A percentile compares a stretch with the other conserved stretches of the same genome.
Evolutionary conservation across 92 coral and sea anemone genomes (phyloP).

Genomic region (Heteractis magnifica): DNA sequence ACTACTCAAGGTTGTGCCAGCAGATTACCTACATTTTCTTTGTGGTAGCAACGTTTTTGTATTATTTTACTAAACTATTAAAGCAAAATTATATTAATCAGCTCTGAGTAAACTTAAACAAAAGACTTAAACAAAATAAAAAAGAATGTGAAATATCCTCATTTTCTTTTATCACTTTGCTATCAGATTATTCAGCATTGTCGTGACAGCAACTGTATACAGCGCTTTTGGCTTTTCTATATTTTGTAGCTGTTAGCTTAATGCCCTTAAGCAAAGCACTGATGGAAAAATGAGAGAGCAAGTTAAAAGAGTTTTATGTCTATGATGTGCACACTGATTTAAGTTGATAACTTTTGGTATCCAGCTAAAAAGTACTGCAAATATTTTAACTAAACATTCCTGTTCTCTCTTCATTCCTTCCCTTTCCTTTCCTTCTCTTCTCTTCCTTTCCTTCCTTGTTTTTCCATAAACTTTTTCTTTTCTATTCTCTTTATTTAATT

Average conservation of each 20-base stretch:
- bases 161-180: background rate
- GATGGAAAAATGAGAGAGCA: background rate
- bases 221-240: background rate
- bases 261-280: background rate
- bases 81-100: no score
- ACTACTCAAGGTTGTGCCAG: no score
- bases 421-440: background rate
- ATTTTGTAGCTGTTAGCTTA: background rate
- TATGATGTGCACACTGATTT: background rate
- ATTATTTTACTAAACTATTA: no score
- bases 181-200: background rate
- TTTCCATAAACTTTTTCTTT: background rate
- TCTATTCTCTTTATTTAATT: slow-evolving; percentile 1
- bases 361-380: background rate
- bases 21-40: no score
- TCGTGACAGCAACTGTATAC: no score
- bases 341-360: background rate
- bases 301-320: background rate
- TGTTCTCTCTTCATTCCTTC: background rate
- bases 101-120: no score
- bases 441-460: background rate
- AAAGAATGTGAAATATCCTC: background rate
- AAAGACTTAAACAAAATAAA: no score
- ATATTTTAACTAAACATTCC: background rate
- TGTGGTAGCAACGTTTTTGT: no score